Evolutionary conservation across 2,888 invertebrate species (phyloP), one percentile per base, ranked within the genome.

Genomic region (Morpho achilles): DNA sequence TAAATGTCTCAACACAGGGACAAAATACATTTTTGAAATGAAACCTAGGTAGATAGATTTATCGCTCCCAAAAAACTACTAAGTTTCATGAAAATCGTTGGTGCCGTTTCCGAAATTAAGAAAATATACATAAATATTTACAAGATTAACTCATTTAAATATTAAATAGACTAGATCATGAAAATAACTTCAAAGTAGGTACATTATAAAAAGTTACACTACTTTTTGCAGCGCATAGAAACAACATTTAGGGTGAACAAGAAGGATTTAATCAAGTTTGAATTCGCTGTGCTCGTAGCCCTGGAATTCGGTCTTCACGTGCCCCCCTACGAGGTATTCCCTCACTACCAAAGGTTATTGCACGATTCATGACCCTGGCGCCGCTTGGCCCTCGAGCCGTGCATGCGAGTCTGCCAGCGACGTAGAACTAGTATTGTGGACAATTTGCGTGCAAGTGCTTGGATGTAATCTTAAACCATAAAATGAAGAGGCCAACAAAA

Each of bases 211-310:
- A 32, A 32, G 32, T 32, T 32, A 32, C 32, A 32, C 32, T 44
- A 52, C 32, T 60, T 61, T 41, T 74, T 70, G 0, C 91, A 97
- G 96, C 96, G 96, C 91, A 96, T 96, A 49, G 98, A 98, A 89
- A 96, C 93, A 67, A 95, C 95, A 22, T 98, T 99, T 83, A 94
- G 98, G 56, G 84, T 99, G 68, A 97, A 96, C 84, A 94, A 97
- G 46, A 97, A 96, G 80, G 99, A 99, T 74, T 90, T 99, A 66
- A 92, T 98, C 68, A 93, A 95, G 42, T 97, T 97, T 59, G 99
- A 99, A 88, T 98, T 99, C 87, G 97, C 97, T 6, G 97, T 98
- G 51, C 92, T 98, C 56, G 97, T 98, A 53, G 98, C 98, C 3
- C 91, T 99, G 61, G 98, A 99, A 87, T 99, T 99, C 79, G 96